phyloP scores from a whole-genome alignment of 2,797 vertebrate genomes.

The Toxotes lorentzi region DNA sequence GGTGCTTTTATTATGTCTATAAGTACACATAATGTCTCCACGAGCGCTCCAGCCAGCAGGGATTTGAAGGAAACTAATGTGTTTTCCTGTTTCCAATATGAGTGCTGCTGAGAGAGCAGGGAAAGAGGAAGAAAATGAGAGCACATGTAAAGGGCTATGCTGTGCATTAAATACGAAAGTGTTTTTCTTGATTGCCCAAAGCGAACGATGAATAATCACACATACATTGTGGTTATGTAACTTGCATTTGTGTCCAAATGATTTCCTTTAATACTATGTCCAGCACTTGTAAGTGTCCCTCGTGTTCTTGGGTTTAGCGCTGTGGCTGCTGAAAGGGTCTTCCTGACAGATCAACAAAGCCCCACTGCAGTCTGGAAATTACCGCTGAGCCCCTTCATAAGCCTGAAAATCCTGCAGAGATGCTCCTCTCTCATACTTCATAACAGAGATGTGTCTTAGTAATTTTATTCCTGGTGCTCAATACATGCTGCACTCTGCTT shows the following conservation, averaged over 20 bases:
- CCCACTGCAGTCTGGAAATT: conserved; percentile 28
- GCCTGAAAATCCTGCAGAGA: conserved; percentile 33
- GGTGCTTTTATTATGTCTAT: background rate
- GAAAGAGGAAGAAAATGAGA: conserved; percentile 25
- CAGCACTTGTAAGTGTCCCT: conserved; percentile 12
- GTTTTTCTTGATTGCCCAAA: conserved; percentile 9
- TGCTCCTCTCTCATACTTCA: background rate
- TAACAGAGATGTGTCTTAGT: background rate
- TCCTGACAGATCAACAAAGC: conserved; percentile 22
- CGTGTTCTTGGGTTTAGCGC: conserved; percentile 30
- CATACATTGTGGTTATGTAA: conserved; percentile 39
- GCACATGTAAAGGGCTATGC: conserved; percentile 6
- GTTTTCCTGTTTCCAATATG: conserved; percentile 41
- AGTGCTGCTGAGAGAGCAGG: conserved; percentile 19
- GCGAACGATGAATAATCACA: conserved; percentile 44
- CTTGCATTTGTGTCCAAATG: conserved; percentile 37
- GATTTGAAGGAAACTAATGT: conserved; percentile 52
- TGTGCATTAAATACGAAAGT: conserved; percentile 29
- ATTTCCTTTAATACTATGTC: conserved; percentile 57
- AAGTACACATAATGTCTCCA: conserved; percentile 27
- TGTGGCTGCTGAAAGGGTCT: conserved; percentile 38
- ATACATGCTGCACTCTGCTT: background rate
- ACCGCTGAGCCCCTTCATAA: conserved; percentile 26
- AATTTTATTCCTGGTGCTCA: background rate
- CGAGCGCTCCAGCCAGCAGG: conserved; percentile 40